These are phyloP conservation scores for Carposina sasakii DNA, from an alignment of 1,140 invertebrate genomes.

Conservation along the genomic window DNA sequence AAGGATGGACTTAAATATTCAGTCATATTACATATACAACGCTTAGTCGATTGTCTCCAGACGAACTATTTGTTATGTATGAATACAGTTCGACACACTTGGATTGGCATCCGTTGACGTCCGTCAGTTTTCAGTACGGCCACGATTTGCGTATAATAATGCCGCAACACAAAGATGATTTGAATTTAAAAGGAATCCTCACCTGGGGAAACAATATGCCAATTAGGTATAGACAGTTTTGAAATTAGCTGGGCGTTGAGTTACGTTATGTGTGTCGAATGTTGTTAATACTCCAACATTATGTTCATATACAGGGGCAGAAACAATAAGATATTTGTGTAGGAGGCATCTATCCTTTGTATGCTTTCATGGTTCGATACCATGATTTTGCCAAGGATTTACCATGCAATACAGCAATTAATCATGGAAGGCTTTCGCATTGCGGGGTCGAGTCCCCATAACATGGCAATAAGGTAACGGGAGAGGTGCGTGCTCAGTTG, in stretches of 20 bases:
- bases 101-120: slow-evolving; percentile 48
- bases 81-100: slow-evolving; percentile 31
- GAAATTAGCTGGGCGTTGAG: neutral
- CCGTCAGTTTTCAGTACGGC: slow-evolving; percentile 46
- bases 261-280: slow-evolving; percentile 5
- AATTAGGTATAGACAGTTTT: slow-evolving; percentile 13
- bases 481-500: slow-evolving; percentile 60
- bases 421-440: slow-evolving; percentile 51
- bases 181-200: slow-evolving; percentile 38
- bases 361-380: too few species aligned
- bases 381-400: too few species aligned
- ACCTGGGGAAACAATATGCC: slow-evolving; percentile 25
- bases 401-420: too few species aligned
- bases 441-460: slow-evolving; percentile 64
- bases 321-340: too few species aligned
- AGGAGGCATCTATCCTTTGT: too few species aligned
- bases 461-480: slow-evolving; percentile 67
- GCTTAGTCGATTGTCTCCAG: slow-evolving; percentile 33
- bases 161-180: slow-evolving; percentile 27
- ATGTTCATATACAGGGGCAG: too few species aligned
- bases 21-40: slow-evolving; percentile 32
- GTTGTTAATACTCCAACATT: too few species aligned
- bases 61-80: slow-evolving; percentile 46
- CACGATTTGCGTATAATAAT: slow-evolving; percentile 36
- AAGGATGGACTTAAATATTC: slow-evolving; percentile 27